A percentile compares a stretch with the other conserved stretches of the same genome.
phyloP scores from a whole-genome alignment of 2,888 invertebrate genomes.

The Geophilus truncorum region DNA sequence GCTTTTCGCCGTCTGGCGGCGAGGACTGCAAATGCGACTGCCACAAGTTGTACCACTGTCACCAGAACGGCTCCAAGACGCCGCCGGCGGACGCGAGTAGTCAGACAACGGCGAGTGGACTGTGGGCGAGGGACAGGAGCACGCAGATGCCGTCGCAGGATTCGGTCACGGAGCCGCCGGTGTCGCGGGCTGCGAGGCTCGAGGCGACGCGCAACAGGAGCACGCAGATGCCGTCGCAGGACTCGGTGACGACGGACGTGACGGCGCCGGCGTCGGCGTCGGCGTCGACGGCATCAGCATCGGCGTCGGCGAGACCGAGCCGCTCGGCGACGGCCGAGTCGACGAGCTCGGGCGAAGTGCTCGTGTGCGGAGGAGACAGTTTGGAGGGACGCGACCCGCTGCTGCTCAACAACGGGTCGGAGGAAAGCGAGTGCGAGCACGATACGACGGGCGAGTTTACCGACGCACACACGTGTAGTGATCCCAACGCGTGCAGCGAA shows the following conservation, averaged over 20 bases:
- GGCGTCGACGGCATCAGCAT: not conserved
- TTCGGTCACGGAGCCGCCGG: not conserved
- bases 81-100: not conserved
- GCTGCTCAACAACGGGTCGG: not conserved
- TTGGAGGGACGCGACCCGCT: conserved; percentile 29
- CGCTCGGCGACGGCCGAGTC: not conserved
- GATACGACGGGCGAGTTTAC: conserved; percentile 8
- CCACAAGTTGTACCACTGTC: not conserved
- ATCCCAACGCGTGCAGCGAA: not conserved
- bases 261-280: not conserved
- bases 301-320: not conserved
- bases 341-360: conserved; percentile 10
- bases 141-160: conserved; percentile 13
- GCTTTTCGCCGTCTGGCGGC: not conserved
- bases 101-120: not conserved
- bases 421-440: conserved; percentile 6
- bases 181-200: not conserved
- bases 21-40: conserved; percentile 27
- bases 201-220: not conserved
- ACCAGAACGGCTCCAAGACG: not conserved
- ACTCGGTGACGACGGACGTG: not conserved
- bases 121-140: not conserved
- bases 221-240: not conserved
- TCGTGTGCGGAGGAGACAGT: not conserved
- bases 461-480: not conserved